Base-by-base conservation (phyloP, 2,113 vertebrate species). In the Channa maculata region DNA sequence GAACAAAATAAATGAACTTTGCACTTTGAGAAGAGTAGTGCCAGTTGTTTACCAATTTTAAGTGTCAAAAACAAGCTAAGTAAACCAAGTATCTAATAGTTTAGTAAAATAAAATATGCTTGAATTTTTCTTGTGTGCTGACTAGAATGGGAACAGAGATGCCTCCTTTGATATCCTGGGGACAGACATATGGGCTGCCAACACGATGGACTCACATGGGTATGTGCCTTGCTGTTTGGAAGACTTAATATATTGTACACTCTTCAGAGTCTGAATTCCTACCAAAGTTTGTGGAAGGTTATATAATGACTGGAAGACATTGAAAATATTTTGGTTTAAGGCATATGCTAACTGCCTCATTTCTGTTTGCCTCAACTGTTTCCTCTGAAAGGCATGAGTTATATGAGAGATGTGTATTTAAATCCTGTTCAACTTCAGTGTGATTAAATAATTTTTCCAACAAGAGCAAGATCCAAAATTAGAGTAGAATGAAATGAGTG, bases 131-230 rank as follows among this genome's bases (percentile, higher is more conserved):
- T 67, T 52, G 6, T 77, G 33, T 75, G 3, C 36, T 41, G 59
- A 92, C 34, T 83, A 99, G 98, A 99, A 99, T 50, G 97, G 97
- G 81, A 98, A 96, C 95, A 95, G 95, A 91, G 96, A 98, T 0
- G 90, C 60, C 65, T 94, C 95, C 41, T 91, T 97, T 49, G 97
- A 99, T 92, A 96, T 99, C 91, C 91, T 99, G 89, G 98, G 98
- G 41, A 99, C 97, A 0, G 96, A 99, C 84, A 99, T 99, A 89
- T 99, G 98, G 98, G 98, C 98, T 12, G 97, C 97, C 73, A 99
- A 98, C 92, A 97, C 97, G 3, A 94, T 97, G 43, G 97, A 98
- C 48, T 96, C 96, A 38, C 95, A 94, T 71, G 97, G 97, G 98
- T 98, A 93, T 79, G 93, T 81, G 15, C 60, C 45, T 81, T 36